Percentiles rank a stretch among this genome's conserved stretches.
phyloP scores from a whole-genome alignment of 2,888 invertebrate genomes.

The Plebejus melissa region DNA sequence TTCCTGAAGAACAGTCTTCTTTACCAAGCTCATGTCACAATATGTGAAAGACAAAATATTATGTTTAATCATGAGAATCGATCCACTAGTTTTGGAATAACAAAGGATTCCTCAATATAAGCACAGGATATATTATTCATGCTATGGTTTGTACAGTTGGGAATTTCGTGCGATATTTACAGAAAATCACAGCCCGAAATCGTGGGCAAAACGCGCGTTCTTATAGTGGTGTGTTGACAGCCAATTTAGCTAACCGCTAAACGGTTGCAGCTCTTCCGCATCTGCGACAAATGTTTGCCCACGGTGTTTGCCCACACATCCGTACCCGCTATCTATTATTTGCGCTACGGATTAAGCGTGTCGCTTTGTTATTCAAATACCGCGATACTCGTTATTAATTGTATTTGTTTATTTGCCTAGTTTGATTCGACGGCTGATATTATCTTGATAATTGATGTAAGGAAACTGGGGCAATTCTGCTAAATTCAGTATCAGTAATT shows the following conservation, averaged over 20 bases:
- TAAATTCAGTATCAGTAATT: not conserved
- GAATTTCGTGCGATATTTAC: not conserved
- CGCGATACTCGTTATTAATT: constrained; percentile 40
- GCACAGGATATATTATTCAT: not conserved
- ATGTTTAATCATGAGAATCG: not conserved
- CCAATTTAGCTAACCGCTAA: constrained; percentile 42
- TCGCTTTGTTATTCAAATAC: constrained; percentile 50
- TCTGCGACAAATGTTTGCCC: constrained; percentile 46
- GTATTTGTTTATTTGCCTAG: constrained; percentile 33
- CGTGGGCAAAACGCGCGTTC: constrained; percentile 18
- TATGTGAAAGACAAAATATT: not conserved
- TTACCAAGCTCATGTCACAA: too few relatives aligned
- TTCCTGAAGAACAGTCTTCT: too few relatives aligned
- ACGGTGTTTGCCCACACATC: constrained; percentile 57
- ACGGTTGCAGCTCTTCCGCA: constrained; percentile 41
- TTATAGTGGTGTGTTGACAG: constrained; percentile 35
- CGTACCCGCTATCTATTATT: constrained; percentile 59
- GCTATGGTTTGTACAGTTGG: not conserved
- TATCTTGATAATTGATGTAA: not conserved
- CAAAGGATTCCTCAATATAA: not conserved
- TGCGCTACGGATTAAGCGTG: constrained; percentile 55
- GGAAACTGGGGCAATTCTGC: not conserved
- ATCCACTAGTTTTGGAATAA: not conserved
- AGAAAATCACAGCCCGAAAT: not conserved
- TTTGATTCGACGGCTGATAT: not conserved